A percentile compares a stretch with the other conserved stretches of the same genome.
Conservation (phyloP, 2,888 invertebrate genomes). For the Teinopalpus imperialis region DNA sequence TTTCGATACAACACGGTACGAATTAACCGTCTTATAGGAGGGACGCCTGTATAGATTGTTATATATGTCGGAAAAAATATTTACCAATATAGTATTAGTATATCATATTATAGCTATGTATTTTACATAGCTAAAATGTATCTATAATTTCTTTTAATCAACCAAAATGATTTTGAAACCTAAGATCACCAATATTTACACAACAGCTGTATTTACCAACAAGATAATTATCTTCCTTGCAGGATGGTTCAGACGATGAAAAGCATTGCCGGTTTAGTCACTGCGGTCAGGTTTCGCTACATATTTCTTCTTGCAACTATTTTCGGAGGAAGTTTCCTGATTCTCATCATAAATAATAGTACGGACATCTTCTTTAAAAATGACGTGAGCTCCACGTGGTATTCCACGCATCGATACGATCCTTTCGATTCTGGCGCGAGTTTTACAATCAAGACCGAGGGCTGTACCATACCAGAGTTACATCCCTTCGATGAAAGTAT, state of each 20-base stretch:
- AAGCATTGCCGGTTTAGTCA: constrained; percentile 29
- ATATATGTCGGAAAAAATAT: too few species aligned
- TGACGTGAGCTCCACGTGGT: constrained; percentile 39
- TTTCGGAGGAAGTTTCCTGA: constrained; percentile 57
- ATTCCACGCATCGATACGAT: constrained; percentile 38
- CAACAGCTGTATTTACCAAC: too few species aligned
- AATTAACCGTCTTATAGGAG: too few species aligned
- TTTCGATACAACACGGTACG: too few species aligned
- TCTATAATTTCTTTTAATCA: too few species aligned
- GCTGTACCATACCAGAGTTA: constrained; percentile 86
- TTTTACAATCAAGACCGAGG: constrained; percentile 83
- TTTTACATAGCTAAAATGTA: too few species aligned
- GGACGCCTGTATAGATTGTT: too few species aligned
- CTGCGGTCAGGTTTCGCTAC: constrained; percentile 54
- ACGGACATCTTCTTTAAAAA: constrained; percentile 50
- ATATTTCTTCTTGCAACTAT: constrained; percentile 56
- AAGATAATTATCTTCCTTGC: too few species aligned
- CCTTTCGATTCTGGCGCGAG: constrained; percentile 41
- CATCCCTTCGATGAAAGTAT: constrained; percentile 82
- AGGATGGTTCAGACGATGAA: constrained; percentile 56
- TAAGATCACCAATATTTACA: too few species aligned
- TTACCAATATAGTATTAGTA: too few species aligned
- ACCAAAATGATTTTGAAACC: too few species aligned
- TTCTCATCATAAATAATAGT: constrained; percentile 57
- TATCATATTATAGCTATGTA: too few species aligned